Evolutionary conservation across 2,113 vertebrate genomes (phyloP).

Genomic region (Phyllostomus hastatus): DNA sequence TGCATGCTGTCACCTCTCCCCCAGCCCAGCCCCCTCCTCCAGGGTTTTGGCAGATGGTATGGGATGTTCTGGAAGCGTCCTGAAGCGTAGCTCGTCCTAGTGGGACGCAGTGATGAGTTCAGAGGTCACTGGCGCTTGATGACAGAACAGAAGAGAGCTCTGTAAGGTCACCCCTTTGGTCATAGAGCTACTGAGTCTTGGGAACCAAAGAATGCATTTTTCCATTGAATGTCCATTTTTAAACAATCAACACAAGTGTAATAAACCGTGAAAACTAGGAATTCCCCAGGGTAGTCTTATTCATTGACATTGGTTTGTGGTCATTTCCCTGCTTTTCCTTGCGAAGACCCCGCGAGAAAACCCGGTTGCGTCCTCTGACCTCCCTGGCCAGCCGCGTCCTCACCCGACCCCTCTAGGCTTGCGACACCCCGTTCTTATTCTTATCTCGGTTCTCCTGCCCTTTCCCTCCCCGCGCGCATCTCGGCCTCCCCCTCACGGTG

Average conservation of each 20-base stretch:
- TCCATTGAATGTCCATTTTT: not conserved
- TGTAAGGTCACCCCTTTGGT: not conserved
- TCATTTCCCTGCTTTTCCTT: not conserved
- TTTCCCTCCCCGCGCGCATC: not conserved
- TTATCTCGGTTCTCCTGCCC: not conserved
- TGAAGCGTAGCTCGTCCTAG: not conserved
- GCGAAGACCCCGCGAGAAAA: not conserved
- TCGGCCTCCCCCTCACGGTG: not conserved
- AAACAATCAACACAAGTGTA: not conserved
- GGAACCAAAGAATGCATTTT: not conserved
- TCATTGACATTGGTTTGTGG: not conserved
- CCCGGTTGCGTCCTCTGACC: not conserved
- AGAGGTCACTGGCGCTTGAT: not conserved
- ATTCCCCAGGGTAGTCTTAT: not conserved
- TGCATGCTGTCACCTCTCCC: not conserved
- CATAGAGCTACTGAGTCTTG: not conserved
- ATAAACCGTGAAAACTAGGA: not conserved
- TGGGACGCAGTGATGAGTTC: not conserved
- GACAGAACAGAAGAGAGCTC: slow-evolving; percentile 11
- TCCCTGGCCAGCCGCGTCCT: not conserved
- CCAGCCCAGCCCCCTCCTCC: not conserved
- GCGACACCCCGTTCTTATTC: not conserved
- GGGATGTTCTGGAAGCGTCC: not conserved
- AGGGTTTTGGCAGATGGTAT: not conserved
- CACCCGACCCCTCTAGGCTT: not conserved